A percentile compares a stretch with the other conserved stretches of the same genome.
These are phyloP conservation scores for Spea bombifrons DNA, from an alignment of 2,113 vertebrate species.

Conservation along the genomic window DNA sequence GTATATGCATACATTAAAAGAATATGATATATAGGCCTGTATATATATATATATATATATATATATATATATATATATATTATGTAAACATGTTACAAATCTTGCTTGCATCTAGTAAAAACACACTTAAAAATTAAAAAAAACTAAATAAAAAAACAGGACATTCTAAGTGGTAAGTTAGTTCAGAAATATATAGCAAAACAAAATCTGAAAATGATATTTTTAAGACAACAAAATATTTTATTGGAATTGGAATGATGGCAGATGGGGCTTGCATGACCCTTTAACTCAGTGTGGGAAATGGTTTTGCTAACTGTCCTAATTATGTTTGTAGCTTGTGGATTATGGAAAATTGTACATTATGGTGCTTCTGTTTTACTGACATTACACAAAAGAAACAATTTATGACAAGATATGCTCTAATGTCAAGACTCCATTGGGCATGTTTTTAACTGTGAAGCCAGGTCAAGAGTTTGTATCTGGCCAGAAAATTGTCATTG, in stretches of 20 bases:
- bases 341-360: conserved; percentile 16
- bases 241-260: neutral
- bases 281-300: conserved; percentile 22
- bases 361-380: conserved; percentile 15
- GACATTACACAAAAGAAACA: conserved; percentile 23
- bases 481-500: neutral
- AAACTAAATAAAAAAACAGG: too few relatives aligned
- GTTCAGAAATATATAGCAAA: too few relatives aligned
- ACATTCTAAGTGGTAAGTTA: too few relatives aligned
- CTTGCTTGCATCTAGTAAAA: too few relatives aligned
- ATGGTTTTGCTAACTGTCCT: conserved; percentile 27
- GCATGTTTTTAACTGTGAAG: conserved; percentile 7
- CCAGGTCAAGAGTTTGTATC: conserved; percentile 1
- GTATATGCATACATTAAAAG: too few relatives aligned
- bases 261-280: conserved; percentile 27
- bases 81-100: too few relatives aligned
- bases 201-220: too few relatives aligned
- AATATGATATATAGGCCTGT: too few relatives aligned
- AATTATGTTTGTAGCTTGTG: conserved; percentile 23
- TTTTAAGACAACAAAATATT: too few relatives aligned
- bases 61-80: too few relatives aligned
- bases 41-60: too few relatives aligned
- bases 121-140: too few relatives aligned
- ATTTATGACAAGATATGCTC: conserved; percentile 18
- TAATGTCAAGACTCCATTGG: conserved; percentile 1